Evolutionary conservation across 2,797 vertebrate species (phyloP).

Genomic region (Ceryle rudis): DNA sequence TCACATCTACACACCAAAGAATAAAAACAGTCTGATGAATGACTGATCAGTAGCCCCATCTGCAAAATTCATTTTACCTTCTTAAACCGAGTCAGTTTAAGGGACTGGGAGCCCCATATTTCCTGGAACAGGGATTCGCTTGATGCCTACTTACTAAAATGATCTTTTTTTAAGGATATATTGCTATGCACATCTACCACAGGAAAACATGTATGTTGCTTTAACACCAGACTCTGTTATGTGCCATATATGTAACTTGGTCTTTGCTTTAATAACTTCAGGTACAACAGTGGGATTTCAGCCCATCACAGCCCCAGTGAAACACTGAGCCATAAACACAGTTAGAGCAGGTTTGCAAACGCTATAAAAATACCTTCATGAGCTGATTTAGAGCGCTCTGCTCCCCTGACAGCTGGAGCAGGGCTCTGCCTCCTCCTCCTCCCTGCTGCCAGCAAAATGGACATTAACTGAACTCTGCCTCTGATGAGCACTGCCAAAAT

Average conservation of each 20-base stretch:
- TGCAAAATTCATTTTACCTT: neutral
- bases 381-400: neutral
- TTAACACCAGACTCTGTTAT: neutral
- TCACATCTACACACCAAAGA: neutral
- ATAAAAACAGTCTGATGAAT: neutral
- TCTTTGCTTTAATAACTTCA: neutral
- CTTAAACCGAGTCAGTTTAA: neutral
- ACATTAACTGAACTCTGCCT: neutral
- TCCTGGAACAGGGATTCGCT: conserved; percentile 10
- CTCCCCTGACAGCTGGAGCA: neutral
- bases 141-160: neutral
- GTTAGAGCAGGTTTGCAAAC: neutral
- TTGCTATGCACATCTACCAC: neutral
- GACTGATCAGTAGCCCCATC: conserved; percentile 11
- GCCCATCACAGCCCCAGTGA: neutral
- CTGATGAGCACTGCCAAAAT: neutral
- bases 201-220: neutral
- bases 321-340: neutral
- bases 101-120: neutral
- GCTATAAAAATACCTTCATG: neutral
- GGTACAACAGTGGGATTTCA: neutral
- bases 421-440: neutral
- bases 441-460: neutral
- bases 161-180: neutral
- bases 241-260: neutral